Evolutionary conservation across 2,888 invertebrate species (phyloP).

Genomic region (Nomada goodeniana): DNA sequence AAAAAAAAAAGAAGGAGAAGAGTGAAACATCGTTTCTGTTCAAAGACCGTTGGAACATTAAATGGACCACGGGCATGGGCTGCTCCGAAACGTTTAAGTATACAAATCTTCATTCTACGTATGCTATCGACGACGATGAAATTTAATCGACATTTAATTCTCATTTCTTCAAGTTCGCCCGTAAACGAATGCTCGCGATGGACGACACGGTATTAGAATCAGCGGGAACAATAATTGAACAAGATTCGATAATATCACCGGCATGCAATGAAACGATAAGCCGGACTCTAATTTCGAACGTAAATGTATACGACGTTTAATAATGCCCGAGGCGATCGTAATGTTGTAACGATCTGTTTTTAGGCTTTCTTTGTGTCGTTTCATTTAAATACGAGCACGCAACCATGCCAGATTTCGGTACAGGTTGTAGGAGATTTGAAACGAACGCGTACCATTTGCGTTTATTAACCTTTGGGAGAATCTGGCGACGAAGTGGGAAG

Average conservation of each 20-base stretch:
- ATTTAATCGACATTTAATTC: neutral
- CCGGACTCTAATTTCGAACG: neutral
- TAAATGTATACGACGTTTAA: neutral
- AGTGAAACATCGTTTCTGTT: neutral
- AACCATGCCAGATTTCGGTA: neutral
- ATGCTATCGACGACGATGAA: neutral
- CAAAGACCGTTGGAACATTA: neutral
- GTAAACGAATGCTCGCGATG: neutral
- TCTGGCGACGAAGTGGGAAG: neutral
- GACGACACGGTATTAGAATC: neutral
- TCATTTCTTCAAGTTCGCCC: neutral
- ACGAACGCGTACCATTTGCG: neutral
- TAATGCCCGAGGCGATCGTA: neutral
- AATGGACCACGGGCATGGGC: neutral
- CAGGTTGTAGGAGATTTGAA: neutral
- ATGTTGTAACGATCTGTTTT: conserved; percentile 18
- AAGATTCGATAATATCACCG: neutral
- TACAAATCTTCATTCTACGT: neutral
- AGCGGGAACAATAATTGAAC: neutral
- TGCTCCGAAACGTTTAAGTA: neutral
- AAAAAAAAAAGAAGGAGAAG: neutral
- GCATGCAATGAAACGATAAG: neutral
- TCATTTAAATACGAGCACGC: neutral
- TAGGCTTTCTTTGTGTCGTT: neutral
- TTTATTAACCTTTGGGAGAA: neutral